A percentile compares a stretch with the other conserved stretches of the same genome.
These are phyloP conservation scores for Lobophora halterata DNA, from an alignment of 2,888 invertebrate species.

Conservation along the genomic window DNA sequence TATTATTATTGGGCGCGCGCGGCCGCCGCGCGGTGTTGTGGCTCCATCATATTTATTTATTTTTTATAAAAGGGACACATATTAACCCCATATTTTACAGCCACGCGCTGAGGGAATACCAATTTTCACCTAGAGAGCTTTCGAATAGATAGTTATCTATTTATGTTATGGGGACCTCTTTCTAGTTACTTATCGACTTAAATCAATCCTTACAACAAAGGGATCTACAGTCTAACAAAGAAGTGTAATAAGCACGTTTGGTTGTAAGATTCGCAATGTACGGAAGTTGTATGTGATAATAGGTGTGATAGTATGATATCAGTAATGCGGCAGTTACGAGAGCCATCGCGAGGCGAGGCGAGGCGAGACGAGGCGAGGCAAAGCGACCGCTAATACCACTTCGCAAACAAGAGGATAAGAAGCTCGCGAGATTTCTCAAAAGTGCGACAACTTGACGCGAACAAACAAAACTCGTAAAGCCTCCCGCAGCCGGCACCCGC, in stretches of 20 bases:
- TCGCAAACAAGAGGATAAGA: constrained; percentile 19
- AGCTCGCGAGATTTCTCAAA: constrained; percentile 20
- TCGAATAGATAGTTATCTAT: constrained; percentile 14
- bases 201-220: too few species aligned
- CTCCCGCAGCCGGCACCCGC: constrained; percentile 17
- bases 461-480: constrained; percentile 29
- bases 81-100: constrained; percentile 32
- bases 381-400: constrained; percentile 11
- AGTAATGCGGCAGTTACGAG: too few species aligned
- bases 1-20: constrained; percentile 31
- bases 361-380: not conserved
- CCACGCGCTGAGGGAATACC: constrained; percentile 27
- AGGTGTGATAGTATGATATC: too few species aligned
- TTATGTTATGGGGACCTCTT: constrained; percentile 4
- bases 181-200: not conserved
- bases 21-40: constrained; percentile 22
- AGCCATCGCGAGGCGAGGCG: not conserved
- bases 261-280: too few species aligned
- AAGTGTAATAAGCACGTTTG: too few species aligned
- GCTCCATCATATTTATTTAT: constrained; percentile 31
- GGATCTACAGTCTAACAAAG: too few species aligned
- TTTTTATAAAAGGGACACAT: constrained; percentile 31
- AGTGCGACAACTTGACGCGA: constrained; percentile 18
- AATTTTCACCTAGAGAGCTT: constrained; percentile 21
- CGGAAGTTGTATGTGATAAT: constrained; percentile 5